Percentiles rank a stretch among this genome's conserved stretches.
These are phyloP conservation scores for Penaeus vannamei DNA, from an alignment of 1,140 invertebrate genomes.

Conservation along the genomic window DNA sequence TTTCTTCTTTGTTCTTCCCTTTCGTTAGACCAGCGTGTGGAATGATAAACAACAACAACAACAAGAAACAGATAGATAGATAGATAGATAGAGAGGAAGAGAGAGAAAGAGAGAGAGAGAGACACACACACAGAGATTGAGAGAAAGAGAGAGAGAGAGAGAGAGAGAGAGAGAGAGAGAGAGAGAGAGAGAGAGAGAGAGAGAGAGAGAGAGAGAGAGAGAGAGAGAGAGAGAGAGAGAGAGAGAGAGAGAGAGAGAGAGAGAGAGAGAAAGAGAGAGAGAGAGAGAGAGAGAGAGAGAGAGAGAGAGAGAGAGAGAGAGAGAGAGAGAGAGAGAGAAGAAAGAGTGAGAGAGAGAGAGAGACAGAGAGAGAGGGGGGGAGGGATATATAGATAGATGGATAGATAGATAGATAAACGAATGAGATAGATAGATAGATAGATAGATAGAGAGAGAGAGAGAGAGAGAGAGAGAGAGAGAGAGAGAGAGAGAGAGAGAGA, in stretches of 20 bases:
- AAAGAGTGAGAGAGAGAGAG: background rate
- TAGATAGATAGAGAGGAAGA: slow-evolving; percentile 12
- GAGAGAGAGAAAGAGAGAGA: background rate
- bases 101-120: slow-evolving; percentile 15
- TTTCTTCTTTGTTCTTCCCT: too few relatives aligned
- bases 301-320: background rate
- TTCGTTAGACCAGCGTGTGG: background rate
- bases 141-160: background rate
- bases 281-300: background rate
- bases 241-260: background rate
- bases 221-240: background rate
- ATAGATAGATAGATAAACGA: too few relatives aligned
- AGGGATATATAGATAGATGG: background rate
- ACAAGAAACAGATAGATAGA: too few relatives aligned
- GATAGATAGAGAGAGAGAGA: background rate
- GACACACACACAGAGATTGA: background rate
- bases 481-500: background rate
- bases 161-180: background rate
- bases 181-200: too few relatives aligned
- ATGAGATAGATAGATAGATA: too few relatives aligned
- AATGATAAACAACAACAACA: background rate
- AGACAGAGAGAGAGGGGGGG: background rate
- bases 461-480: background rate
- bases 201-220: background rate
- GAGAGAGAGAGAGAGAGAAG: background rate